Evolutionary conservation across 2,888 invertebrate species (phyloP), one percentile per base, ranked within the genome.

Genomic region (Thereva nobilitata): DNA sequence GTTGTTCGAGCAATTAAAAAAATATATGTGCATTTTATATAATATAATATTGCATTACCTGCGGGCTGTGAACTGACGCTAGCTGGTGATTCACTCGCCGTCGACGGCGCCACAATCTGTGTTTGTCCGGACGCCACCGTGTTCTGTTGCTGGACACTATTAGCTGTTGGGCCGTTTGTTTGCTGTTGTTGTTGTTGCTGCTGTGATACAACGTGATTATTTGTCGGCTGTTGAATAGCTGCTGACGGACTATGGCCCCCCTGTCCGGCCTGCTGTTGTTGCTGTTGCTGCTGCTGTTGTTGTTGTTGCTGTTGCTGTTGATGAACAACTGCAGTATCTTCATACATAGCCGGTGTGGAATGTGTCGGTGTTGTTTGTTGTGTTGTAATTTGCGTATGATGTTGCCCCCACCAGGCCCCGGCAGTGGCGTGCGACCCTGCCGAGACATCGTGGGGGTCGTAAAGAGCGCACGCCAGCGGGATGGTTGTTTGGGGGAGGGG

Each of bases 51-150:
- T 44, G 34, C 38, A 61, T 59, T 75, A 82, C 81, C 81, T 81
- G 80, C 78, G 73, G 82, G 80, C 75, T 82, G 81, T 70, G 81
- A 81, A 73, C 81, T 81, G 75, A 81, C 85, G 79, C 85, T 86
- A 76, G 85, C 85, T 74, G 85, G 84, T 74, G 85, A 85, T 75
- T 84, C 84, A 73, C 85, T 84, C 76, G 85, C 84, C 75, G 85
- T 84, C 71, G 84, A 84, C 76, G 84, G 84, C 76, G 85, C 84
- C 72, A 81, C 79, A 73, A 80, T 80, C 75, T 80, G 81, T 71
- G 78, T 77, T 74, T 82, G 81, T 71, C 78, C 79, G 74, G 82
- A 76, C 75, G 80, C 78, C 76, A 81, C 82, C 74, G 80, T 78
- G 75, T 78, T 73, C 70, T 78, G 80, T 38, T 64, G 64, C 64